A percentile compares a stretch with the other conserved stretches of the same genome.
Conservation (phyloP, 2,113 vertebrate species). For the Gymnocephalus cernua region DNA sequence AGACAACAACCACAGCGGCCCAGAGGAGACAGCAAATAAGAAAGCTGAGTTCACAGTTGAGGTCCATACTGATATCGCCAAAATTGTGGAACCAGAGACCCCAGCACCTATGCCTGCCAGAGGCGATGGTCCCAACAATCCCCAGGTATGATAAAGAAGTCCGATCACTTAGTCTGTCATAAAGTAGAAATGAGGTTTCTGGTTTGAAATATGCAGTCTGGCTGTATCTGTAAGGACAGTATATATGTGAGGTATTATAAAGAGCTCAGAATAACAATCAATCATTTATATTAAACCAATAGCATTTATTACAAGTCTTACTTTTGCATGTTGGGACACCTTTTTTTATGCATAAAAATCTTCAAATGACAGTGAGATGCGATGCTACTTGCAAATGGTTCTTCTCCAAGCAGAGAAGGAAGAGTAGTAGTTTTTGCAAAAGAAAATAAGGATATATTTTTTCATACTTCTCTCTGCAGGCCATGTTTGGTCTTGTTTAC, state of each 20-base stretch:
- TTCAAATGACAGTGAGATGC: not conserved
- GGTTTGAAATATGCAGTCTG: not conserved
- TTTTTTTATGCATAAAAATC: not conserved
- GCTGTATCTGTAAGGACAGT: not conserved
- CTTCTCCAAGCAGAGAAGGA: not conserved
- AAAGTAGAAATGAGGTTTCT: not conserved
- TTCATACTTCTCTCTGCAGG: not conserved
- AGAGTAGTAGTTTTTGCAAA: not conserved
- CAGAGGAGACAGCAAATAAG: not conserved
- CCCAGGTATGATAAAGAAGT: conserved; percentile 46
- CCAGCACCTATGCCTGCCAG: conserved; percentile 51
- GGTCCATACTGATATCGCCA: not conserved
- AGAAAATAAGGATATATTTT: not conserved
- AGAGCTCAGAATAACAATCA: not conserved
- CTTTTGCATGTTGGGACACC: not conserved
- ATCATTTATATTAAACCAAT: not conserved
- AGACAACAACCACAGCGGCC: not conserved
- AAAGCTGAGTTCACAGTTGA: not conserved
- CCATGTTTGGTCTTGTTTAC: not conserved
- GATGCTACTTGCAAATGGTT: not conserved
- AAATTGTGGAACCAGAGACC: conserved; percentile 1
- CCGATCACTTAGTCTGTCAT: not conserved
- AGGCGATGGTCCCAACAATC: conserved; percentile 63
- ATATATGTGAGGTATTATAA: not conserved
- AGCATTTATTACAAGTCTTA: not conserved